These are phyloP conservation scores for Lathronympha strigana DNA, from an alignment of 2,888 invertebrate genomes.

Conservation along the genomic window DNA sequence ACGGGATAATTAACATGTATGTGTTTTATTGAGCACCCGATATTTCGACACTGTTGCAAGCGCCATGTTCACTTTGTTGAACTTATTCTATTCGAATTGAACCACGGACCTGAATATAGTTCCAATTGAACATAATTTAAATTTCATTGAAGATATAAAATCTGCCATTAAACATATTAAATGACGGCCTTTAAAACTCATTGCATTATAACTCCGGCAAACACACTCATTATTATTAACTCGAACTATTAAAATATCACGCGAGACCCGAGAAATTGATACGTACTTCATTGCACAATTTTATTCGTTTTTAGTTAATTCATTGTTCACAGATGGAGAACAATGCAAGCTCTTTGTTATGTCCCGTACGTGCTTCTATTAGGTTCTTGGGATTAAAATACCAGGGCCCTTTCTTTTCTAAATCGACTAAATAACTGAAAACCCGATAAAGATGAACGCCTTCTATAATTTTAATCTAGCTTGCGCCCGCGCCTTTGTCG, in stretches of 20 bases:
- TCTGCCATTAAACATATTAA: too few relatives aligned
- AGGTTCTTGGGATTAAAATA: conserved; percentile 11
- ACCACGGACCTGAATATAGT: too few relatives aligned
- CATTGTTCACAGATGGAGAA: conserved; percentile 19
- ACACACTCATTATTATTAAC: neutral
- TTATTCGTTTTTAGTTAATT: conserved; percentile 20
- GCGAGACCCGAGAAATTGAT: neutral
- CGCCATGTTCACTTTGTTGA: too few relatives aligned
- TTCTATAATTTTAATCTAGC: neutral
- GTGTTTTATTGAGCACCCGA: too few relatives aligned
- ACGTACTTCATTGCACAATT: conserved; percentile 1
- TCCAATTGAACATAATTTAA: too few relatives aligned
- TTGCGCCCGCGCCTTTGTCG: too few relatives aligned
- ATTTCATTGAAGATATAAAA: too few relatives aligned
- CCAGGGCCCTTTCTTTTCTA: neutral
- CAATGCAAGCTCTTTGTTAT: conserved; percentile 17
- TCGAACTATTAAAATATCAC: neutral
- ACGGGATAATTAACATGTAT: too few relatives aligned
- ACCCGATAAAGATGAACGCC: neutral
- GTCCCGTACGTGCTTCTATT: conserved; percentile 18
- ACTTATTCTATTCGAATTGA: too few relatives aligned
- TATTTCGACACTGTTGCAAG: too few relatives aligned
- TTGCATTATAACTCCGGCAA: too few relatives aligned
- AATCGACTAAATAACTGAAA: neutral
- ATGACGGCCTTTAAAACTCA: too few relatives aligned